Base-by-base conservation (phyloP, 2,888 invertebrate genomes). In the Ichneumon xanthorius region DNA sequence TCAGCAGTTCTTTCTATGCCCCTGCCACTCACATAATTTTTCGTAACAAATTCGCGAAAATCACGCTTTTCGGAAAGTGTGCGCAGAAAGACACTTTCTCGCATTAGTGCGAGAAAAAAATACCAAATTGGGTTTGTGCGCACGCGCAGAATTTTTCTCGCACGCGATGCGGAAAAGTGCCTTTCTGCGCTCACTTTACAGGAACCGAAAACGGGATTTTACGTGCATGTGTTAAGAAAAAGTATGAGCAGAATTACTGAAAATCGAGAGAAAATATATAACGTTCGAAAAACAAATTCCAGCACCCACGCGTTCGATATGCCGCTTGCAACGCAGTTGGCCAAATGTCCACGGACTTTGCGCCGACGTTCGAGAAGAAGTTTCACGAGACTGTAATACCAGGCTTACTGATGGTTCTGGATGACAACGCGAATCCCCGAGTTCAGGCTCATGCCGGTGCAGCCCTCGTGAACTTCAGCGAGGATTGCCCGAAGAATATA, bases 261-360 rank as follows among this genome's bases (percentile, higher is more conserved):
- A 37, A 48, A 30, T 30, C 6, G 22, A 63, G n/a, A 48, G 67
- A 45, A 45, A 50, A 40, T 19, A 22, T 45, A 16, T 0, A 26
- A 40, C n/a, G 26, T 14, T 45, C 7, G 6, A 61, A 26, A 63
- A 65, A 63, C 1, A 16, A 63, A 89, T 91, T 92, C 63, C 94
- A 98, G 96, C 98, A 98, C 94, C 98, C 98, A 0, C 95, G 98
- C 88, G 99, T 99, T 0, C 96, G 99, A 82, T 99, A 99, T 93
- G 99, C 99, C 4, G 98, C 99, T 26, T 99, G 99, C 93, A 99
- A 99, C 94, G 99, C 99, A 26, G 96, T 99, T 65, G 99, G 99
- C 9, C 99, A 99, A 94, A 98, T 99, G 98, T 98, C 99, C 0
- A 98, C 99, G 0, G 99, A 99, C 95, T 99, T 99, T 94, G 99